Evolutionary conservation across 2,797 vertebrate genomes (phyloP).

Genomic region (Lemur catta): DNA sequence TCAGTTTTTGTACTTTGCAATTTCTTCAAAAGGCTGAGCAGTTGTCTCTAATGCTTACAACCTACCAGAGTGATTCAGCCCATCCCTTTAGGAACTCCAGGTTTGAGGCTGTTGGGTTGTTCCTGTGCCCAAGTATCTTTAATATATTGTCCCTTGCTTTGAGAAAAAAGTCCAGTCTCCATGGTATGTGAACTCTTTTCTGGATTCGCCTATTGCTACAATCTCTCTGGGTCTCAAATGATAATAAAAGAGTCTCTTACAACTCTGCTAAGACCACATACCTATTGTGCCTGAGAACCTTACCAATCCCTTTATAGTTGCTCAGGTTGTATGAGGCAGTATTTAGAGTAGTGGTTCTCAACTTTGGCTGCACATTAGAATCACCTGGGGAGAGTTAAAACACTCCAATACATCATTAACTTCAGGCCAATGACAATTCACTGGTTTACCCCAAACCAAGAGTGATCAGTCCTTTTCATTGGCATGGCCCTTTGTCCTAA

Average conservation of each 20-base stretch:
- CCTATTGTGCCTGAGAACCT: background rate
- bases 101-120: background rate
- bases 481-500: background rate
- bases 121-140: background rate
- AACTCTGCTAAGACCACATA: background rate
- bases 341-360: background rate
- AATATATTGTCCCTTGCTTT: background rate
- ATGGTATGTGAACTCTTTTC: background rate
- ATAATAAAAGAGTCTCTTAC: background rate
- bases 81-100: background rate
- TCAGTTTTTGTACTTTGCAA: background rate
- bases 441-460: background rate
- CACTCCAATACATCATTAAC: background rate
- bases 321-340: background rate
- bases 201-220: background rate
- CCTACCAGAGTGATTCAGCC: background rate
- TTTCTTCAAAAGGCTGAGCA: background rate
- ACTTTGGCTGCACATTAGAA: background rate
- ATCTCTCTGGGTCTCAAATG: background rate
- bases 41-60: background rate
- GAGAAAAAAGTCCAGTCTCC: background rate
- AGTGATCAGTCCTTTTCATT: background rate
- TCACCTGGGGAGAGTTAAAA: background rate
- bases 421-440: background rate
- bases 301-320: background rate